Conservation (phyloP, 2,113 vertebrate genomes). For the Labeo catla region DNA sequence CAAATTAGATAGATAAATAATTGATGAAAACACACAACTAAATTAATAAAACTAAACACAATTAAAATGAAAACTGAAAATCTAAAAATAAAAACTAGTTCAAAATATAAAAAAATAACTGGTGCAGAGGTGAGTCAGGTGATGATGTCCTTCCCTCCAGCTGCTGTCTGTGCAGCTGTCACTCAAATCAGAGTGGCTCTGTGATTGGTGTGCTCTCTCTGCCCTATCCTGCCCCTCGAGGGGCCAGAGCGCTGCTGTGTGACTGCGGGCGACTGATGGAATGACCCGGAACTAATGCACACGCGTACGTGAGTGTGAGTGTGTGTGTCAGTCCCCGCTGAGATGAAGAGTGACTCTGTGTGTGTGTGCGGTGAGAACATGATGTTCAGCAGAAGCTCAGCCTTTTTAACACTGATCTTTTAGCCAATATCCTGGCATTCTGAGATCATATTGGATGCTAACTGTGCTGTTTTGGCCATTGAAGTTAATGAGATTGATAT, state of each 20-base stretch:
- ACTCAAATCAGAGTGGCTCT: slow-evolving; percentile 22
- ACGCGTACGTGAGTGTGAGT: neutral
- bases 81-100: neutral
- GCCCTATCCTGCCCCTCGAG: neutral
- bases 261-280: neutral
- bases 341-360: neutral
- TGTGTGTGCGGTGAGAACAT: neutral
- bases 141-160: neutral
- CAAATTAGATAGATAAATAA: neutral
- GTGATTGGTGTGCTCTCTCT: slow-evolving; percentile 27
- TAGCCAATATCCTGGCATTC: neutral
- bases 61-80: neutral
- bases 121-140: neutral
- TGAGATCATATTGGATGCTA: neutral
- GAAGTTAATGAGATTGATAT: neutral
- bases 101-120: neutral
- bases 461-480: neutral
- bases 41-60: too few species aligned
- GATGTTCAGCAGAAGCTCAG: neutral
- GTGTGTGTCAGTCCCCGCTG: neutral
- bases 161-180: slow-evolving; percentile 32
- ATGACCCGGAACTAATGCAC: slow-evolving; percentile 48
- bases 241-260: neutral
- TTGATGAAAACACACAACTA: neutral
- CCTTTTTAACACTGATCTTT: neutral